Evolutionary conservation across 2,113 vertebrate species (phyloP), one percentile per base, ranked within the genome.

Genomic region (Noturus placidus): DNA sequence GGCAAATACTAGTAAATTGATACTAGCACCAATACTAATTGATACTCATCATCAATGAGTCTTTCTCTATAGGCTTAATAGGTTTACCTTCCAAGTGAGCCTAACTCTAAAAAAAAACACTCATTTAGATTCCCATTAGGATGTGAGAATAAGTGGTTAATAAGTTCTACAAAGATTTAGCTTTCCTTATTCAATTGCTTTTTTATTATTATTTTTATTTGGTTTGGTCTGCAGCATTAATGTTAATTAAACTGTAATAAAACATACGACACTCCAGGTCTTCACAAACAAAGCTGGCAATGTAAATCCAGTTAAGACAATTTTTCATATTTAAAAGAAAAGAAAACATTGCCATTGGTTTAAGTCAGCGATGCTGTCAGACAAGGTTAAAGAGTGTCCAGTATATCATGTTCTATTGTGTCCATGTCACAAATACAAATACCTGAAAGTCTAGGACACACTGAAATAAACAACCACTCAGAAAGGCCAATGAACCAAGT

Each of bases 401-500:
- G 33, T 38, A 56, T 15, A 33, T 20, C 61, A 74, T 70, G 50
- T 74, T 67, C 11, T 14, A 27, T 27, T 65, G 25, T 61, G 70
- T 50, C 59, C 56, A 61, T 30, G 72, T 78, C 35, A 61, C 69
- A 78, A 61, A 86, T 67, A 87, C 46, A 27, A 20, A 9, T 30
- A 33, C 15, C 72, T 63, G 79, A 77, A 79, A 82, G 10, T 50
- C 83, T 67, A 69, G 74, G 72, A 63, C 72, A n/a, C n/a, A 65
- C 74, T 54, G 17, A 22, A 33, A 74, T 25, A 74, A 85, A 70
- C 13, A 2, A 61, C 54, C 27, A 27, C 80, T n/a, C 19, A 8
- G 46, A 78, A 87, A 69, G 20, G 27, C 81, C 63, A 30, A 77
- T 17, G 38, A 80, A 74, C 74, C 57, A 81, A 79, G n/a, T 65